Conservation (phyloP, 2,797 vertebrate species). For the Phoxinus dragarum region DNA sequence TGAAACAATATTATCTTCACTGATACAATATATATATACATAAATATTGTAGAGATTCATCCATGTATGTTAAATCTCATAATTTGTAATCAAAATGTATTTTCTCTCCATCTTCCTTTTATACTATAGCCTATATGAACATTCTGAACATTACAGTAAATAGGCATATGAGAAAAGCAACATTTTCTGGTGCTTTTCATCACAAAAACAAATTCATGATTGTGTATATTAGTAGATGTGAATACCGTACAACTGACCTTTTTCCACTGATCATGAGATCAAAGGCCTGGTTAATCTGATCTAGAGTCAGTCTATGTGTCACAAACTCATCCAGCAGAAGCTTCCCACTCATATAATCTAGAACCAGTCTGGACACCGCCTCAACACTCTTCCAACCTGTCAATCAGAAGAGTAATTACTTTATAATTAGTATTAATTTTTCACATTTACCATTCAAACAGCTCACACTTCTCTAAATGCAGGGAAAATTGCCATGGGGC, state of each 20-base stretch:
- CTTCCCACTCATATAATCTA: constrained; percentile 84
- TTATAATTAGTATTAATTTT: neutral
- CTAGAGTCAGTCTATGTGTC: constrained; percentile 79
- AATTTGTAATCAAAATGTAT: too few relatives aligned
- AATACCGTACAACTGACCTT: constrained; percentile 66
- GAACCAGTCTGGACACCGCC: constrained; percentile 80
- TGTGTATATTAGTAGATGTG: neutral
- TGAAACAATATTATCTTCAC: neutral
- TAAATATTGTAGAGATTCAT: too few relatives aligned
- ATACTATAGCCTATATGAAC: neutral
- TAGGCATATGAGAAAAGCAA: neutral
- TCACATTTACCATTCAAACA: neutral
- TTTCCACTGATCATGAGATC: constrained; percentile 81
- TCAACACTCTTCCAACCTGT: constrained; percentile 87
- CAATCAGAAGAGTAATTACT: neutral
- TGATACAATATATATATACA: too few relatives aligned
- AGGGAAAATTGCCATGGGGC: too few relatives aligned
- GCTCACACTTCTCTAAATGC: neutral
- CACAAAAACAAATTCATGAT: neutral
- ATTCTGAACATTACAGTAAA: neutral
- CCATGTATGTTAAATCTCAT: too few relatives aligned
- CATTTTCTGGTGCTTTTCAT: neutral
- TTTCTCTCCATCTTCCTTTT: neutral
- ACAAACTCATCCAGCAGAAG: constrained; percentile 87
- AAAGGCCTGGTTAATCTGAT: constrained; percentile 83